These are phyloP conservation scores for Amphiprion clarkii DNA, from an alignment of 2,797 vertebrate species.

Conservation along the genomic window DNA sequence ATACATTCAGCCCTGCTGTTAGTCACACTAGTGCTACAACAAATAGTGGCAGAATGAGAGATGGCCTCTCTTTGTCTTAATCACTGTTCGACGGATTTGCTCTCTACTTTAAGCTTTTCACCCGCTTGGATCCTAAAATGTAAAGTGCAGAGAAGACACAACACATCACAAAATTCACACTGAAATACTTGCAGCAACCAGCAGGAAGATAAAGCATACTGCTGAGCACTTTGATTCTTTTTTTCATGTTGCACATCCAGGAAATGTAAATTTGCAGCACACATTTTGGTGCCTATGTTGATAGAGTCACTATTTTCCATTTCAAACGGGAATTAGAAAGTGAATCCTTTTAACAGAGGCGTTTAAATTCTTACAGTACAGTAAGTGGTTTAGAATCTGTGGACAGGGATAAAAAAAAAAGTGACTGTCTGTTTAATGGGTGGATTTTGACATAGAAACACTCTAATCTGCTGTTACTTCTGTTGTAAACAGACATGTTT, in stretches of 20 bases:
- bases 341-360: constrained; percentile 66
- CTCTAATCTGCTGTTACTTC: constrained; percentile 80
- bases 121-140: constrained; percentile 11
- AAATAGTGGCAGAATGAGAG: constrained; percentile 74
- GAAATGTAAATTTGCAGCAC: constrained; percentile 57
- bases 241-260: constrained; percentile 40
- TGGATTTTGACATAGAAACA: constrained; percentile 79
- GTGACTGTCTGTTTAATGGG: constrained; percentile 77
- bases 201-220: constrained; percentile 25
- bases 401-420: constrained; percentile 77
- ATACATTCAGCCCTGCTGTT: constrained; percentile 81
- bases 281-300: constrained; percentile 57
- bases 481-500: constrained; percentile 77
- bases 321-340: constrained; percentile 76
- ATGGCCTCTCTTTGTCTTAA: constrained; percentile 69
- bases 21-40: constrained; percentile 75
- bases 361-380: constrained; percentile 65
- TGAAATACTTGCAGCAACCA: constrained; percentile 31
- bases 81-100: constrained; percentile 58
- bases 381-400: constrained; percentile 81
- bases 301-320: constrained; percentile 75
- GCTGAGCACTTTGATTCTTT: constrained; percentile 31
- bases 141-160: constrained; percentile 20
- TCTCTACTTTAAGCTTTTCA: constrained; percentile 37
- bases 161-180: constrained; percentile 28